phyloP scores from a whole-genome alignment of 2,888 invertebrate genomes.

The Drepanosiphum platanoidis region DNA sequence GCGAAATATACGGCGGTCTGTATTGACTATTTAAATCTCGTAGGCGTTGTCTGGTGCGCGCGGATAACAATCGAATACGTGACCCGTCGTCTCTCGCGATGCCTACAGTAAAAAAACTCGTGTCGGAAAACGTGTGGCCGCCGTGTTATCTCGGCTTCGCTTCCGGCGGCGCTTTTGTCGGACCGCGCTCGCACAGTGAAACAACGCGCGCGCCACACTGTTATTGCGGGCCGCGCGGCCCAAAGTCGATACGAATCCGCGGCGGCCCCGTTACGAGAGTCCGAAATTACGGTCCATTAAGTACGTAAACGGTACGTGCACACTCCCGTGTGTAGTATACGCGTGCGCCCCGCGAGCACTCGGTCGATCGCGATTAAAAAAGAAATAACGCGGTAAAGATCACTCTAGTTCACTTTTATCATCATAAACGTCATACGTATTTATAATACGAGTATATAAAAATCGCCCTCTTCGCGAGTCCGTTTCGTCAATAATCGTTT shows the following conservation, averaged over 20 bases:
- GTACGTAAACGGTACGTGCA: no score
- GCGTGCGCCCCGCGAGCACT: not conserved
- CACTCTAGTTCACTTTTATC: no score
- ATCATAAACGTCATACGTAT: not conserved
- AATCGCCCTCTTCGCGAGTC: not conserved
- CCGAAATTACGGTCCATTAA: not conserved
- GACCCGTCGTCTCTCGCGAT: slow-evolving; percentile 24
- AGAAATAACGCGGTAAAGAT: not conserved
- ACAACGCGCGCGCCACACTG: not conserved
- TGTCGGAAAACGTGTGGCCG: slow-evolving; percentile 1
- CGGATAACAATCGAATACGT: slow-evolving; percentile 53
- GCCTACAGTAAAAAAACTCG: not conserved
- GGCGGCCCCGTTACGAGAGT: not conserved
- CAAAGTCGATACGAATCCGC: not conserved
- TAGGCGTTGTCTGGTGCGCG: slow-evolving; percentile 11
- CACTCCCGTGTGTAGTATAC: not conserved
- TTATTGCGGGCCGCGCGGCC: not conserved
- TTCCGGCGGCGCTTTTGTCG: not conserved
- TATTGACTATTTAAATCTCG: slow-evolving; percentile 17
- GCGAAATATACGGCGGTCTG: not conserved
- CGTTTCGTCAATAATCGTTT: slow-evolving; percentile 1
- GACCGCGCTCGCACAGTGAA: not conserved
- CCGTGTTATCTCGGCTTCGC: not conserved
- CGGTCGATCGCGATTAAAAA: not conserved
- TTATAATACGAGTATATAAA: not conserved